These are phyloP conservation scores for Diorhabda carinulata DNA, from an alignment of 1,140 invertebrate species.

Conservation along the genomic window DNA sequence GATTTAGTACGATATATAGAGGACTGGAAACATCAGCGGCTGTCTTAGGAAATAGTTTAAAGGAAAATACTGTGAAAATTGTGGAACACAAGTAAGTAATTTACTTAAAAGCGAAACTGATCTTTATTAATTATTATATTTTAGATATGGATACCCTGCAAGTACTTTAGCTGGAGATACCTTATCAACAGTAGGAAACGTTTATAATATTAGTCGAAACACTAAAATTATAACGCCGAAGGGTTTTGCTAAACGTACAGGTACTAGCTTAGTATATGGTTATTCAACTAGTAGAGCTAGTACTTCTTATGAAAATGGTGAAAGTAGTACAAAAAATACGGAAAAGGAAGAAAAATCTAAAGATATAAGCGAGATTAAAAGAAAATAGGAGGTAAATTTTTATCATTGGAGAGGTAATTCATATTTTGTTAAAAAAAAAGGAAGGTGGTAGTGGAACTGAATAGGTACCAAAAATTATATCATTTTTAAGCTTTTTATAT, in stretches of 20 bases:
- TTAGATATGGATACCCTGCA: slow-evolving; percentile 60
- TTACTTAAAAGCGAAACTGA: not conserved
- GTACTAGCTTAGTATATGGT: slow-evolving; percentile 33
- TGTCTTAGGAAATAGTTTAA: slow-evolving; percentile 59
- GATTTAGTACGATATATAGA: slow-evolving; percentile 64
- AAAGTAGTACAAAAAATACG: no score
- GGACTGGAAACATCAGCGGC: slow-evolving; percentile 63
- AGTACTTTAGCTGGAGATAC: slow-evolving; percentile 57
- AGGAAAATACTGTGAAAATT: slow-evolving; percentile 66
- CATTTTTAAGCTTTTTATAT: no score
- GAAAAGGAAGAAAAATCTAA: no score
- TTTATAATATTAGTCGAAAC: slow-evolving; percentile 57
- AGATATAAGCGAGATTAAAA: no score
- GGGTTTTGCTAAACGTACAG: slow-evolving; percentile 60
- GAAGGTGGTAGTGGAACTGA: no score
- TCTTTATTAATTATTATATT: slow-evolving; percentile 22
- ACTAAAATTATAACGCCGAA: slow-evolving; percentile 60
- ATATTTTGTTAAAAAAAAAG: no score
- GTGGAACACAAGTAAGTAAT: slow-evolving; percentile 63
- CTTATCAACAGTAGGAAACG: slow-evolving; percentile 62
- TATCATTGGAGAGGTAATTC: no score
- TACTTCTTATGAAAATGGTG: not conserved
- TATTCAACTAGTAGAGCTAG: slow-evolving; percentile 4
- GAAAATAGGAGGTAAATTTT: no score
- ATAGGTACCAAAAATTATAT: no score